phyloP scores from a whole-genome alignment of 2,113 vertebrate species.

The Pollimyrus isidori region DNA sequence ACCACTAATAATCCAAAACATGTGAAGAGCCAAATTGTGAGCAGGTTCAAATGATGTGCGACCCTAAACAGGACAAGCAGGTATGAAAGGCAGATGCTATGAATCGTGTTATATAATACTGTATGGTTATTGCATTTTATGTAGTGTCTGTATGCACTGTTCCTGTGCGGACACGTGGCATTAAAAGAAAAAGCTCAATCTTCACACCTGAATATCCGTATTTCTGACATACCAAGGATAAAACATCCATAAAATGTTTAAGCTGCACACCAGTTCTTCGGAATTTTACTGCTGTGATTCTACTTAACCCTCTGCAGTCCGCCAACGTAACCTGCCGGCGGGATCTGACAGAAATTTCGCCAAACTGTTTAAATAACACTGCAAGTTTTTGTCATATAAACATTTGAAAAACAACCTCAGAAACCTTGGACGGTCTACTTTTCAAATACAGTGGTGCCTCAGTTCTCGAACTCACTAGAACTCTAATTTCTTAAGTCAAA shows the following conservation, averaged over 20 bases:
- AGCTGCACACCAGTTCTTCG: background rate
- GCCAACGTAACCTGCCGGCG: too few relatives aligned
- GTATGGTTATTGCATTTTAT: background rate
- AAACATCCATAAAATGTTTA: background rate
- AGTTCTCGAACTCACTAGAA: too few relatives aligned
- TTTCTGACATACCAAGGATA: background rate
- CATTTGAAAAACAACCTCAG: too few relatives aligned
- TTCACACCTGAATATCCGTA: background rate
- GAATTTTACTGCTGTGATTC: background rate
- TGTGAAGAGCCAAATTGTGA: background rate
- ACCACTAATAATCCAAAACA: background rate
- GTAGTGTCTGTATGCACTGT: background rate
- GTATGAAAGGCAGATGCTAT: background rate
- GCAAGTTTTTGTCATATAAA: too few relatives aligned
- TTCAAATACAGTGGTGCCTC: too few relatives aligned
- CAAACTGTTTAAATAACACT: too few relatives aligned
- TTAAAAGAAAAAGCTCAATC: background rate
- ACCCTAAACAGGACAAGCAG: background rate
- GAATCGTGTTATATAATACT: background rate
- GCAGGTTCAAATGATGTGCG: background rate
- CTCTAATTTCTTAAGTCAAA: too few relatives aligned
- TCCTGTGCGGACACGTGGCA: background rate
- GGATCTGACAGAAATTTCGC: too few relatives aligned
- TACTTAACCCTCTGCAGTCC: background rate
- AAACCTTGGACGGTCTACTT: too few relatives aligned